Conservation (phyloP, 2,888 invertebrate species). For the Tineola bisselliella region DNA sequence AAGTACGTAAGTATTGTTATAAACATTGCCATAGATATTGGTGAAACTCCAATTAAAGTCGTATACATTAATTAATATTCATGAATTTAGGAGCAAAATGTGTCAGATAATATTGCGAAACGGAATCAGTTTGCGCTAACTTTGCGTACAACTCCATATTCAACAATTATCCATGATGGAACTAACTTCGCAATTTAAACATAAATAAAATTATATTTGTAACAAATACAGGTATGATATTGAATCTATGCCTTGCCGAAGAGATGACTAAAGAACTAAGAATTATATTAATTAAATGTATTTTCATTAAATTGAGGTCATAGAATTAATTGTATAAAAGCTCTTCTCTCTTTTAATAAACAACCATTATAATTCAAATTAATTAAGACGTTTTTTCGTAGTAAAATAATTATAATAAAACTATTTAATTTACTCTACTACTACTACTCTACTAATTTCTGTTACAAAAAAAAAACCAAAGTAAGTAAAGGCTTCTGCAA, state of each 20-base stretch:
- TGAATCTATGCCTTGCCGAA: too few species aligned
- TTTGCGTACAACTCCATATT: neutral
- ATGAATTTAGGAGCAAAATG: conserved; percentile 32
- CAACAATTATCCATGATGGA: conserved; percentile 5
- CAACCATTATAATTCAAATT: too few species aligned
- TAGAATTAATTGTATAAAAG: too few species aligned
- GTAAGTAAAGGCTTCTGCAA: neutral
- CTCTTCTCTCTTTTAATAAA: too few species aligned
- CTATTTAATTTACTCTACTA: too few species aligned
- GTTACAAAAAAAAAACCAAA: neutral
- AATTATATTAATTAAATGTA: too few species aligned
- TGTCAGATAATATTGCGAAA: conserved; percentile 3
- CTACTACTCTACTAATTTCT: too few species aligned
- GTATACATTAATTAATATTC: conserved; percentile 56
- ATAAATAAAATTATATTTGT: neutral
- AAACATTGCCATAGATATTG: conserved; percentile 38
- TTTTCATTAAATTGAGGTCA: too few species aligned
- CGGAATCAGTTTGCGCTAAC: conserved; percentile 3
- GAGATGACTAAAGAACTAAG: too few species aligned
- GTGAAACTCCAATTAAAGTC: conserved; percentile 43
- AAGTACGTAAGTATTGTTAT: neutral
- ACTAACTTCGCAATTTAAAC: neutral
- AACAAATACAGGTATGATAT: neutral
- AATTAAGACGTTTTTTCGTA: too few species aligned
- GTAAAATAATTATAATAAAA: too few species aligned